phyloP scores from a whole-genome alignment of 2,113 vertebrate genomes.

The Dermatemys mawii region DNA sequence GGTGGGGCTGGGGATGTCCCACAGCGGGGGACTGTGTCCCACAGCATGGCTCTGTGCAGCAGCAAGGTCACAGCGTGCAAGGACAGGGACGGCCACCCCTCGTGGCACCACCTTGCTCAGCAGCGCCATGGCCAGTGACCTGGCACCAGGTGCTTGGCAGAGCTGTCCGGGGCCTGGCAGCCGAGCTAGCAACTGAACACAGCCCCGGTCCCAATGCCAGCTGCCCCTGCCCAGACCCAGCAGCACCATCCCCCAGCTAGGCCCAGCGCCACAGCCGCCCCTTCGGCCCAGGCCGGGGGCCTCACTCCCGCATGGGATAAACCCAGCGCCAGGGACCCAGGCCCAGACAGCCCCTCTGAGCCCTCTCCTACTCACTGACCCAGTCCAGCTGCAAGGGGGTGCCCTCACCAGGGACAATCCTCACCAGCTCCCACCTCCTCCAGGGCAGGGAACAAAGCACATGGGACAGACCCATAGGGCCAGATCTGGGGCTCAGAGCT shows the following conservation, averaged over 20 bases:
- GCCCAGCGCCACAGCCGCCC: not conserved
- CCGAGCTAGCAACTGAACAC: too few relatives aligned
- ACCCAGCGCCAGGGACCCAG: too few relatives aligned
- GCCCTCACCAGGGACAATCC: too few relatives aligned
- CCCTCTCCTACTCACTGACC: not conserved
- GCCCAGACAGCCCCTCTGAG: too few relatives aligned
- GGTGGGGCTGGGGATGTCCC: too few relatives aligned
- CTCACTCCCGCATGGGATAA: not conserved
- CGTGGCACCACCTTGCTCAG: too few relatives aligned
- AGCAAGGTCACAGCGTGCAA: slow-evolving; percentile 19
- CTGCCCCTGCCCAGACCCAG: too few relatives aligned
- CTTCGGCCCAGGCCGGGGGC: not conserved
- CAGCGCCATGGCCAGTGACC: not conserved
- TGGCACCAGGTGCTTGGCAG: not conserved
- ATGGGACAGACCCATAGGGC: not conserved
- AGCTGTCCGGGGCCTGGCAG: too few relatives aligned
- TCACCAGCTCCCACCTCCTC: too few relatives aligned
- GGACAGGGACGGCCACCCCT: too few relatives aligned
- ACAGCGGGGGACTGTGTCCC: too few relatives aligned
- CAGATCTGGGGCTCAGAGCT: not conserved
- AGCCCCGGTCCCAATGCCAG: not conserved
- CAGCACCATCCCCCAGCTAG: not conserved
- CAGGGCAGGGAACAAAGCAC: not conserved
- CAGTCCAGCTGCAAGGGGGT: too few relatives aligned
- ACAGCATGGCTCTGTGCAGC: not conserved